A percentile compares a stretch with the other conserved stretches of the same genome.
Evolutionary conservation across 2,113 vertebrate species (phyloP).

Genomic region (Centropus bengalensis): DNA sequence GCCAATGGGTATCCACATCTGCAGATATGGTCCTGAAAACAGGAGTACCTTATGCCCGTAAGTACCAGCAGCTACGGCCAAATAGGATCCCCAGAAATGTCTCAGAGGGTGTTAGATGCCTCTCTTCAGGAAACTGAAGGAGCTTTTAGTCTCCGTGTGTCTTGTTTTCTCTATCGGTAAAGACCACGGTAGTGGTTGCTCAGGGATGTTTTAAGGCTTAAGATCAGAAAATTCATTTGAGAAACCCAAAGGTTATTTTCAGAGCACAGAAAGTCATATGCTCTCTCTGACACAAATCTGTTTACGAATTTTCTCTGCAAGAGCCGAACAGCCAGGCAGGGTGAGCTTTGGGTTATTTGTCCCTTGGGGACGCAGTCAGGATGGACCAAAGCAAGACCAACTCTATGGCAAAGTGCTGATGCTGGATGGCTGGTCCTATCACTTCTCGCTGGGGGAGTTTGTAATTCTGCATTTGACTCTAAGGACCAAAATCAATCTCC

Average conservation of each 20-base stretch:
- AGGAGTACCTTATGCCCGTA: background rate
- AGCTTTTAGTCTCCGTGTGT: background rate
- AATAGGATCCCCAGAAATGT: background rate
- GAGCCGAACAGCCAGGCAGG: background rate
- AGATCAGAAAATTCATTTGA: background rate
- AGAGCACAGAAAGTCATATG: background rate
- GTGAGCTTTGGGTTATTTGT: background rate
- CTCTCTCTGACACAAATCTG: background rate
- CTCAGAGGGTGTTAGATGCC: background rate
- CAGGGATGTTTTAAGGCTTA: background rate
- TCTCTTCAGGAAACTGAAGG: background rate
- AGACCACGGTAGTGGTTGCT: background rate
- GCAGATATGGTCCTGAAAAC: background rate
- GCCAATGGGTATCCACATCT: background rate
- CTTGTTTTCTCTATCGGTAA: background rate
- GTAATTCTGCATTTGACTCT: background rate
- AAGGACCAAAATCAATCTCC: background rate
- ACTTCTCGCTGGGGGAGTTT: background rate
- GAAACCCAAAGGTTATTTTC: background rate
- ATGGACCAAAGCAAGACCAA: background rate
- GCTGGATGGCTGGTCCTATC: fast-evolving
- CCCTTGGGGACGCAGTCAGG: background rate
- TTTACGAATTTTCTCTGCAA: background rate
- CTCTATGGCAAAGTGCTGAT: background rate
- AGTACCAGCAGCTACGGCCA: background rate